phyloP scores from a whole-genome alignment of 2,888 invertebrate genomes.

The Gymnocheta viridis region DNA sequence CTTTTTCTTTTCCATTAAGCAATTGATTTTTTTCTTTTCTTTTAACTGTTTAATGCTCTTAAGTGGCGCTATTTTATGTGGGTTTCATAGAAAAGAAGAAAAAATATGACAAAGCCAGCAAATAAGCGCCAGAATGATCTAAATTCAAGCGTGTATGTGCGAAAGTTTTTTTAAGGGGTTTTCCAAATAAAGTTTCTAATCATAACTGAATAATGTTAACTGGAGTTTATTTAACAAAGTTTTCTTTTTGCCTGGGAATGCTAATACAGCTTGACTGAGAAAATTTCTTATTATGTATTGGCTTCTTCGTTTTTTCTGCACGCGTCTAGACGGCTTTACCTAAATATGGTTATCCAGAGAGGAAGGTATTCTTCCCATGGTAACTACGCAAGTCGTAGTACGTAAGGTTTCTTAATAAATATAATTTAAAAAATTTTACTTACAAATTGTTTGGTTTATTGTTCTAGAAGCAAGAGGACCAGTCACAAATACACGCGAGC shows the following conservation, averaged over 20 bases:
- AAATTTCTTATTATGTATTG: constrained; percentile 21
- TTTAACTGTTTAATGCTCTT: neutral
- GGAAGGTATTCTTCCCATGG: neutral
- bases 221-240: neutral
- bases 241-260: constrained; percentile 26
- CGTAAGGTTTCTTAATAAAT: no score
- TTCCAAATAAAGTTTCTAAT: constrained; percentile 66
- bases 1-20: constrained; percentile 25
- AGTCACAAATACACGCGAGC: no score
- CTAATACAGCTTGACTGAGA: constrained; percentile 35
- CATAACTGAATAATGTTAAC: constrained; percentile 53
- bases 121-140: constrained; percentile 66
- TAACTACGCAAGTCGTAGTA: no score
- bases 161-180: constrained; percentile 37
- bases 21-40: constrained; percentile 5
- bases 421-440: no score
- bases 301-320: constrained; percentile 25
- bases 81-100: constrained; percentile 57
- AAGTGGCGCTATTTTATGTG: constrained; percentile 69
- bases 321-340: constrained; percentile 57
- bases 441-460: no score
- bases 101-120: constrained; percentile 49
- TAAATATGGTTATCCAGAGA: constrained; percentile 28
- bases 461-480: no score
- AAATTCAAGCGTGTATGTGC: constrained; percentile 43